Percentiles rank a stretch among this genome's conserved stretches.
phyloP scores from a whole-genome alignment of 2,113 vertebrate genomes.

The Dinomys branickii region DNA sequence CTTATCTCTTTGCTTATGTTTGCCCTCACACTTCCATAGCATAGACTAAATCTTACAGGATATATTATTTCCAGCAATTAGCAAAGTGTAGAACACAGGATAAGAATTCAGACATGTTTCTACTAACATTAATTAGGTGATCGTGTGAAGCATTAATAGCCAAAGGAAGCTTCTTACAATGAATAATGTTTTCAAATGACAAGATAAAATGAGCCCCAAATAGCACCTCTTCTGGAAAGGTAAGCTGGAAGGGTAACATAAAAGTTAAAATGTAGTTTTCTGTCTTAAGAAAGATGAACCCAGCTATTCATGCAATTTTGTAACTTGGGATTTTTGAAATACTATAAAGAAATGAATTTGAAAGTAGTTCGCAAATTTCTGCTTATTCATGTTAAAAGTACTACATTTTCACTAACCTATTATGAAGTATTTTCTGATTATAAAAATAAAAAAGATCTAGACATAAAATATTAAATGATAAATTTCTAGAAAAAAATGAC shows the following conservation, averaged over 20 bases:
- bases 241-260: not conserved
- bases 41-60: not conserved
- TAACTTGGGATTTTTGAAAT: not conserved
- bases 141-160: not conserved
- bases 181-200: not conserved
- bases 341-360: not conserved
- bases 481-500: not conserved
- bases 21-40: not conserved
- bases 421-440: not conserved
- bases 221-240: not conserved
- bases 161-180: not conserved
- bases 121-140: not conserved
- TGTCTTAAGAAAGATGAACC: not conserved
- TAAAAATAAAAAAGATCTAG: not conserved
- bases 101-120: constrained; percentile 3
- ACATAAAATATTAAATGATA: constrained; percentile 30
- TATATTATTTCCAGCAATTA: not conserved
- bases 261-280: not conserved
- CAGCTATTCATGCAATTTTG: not conserved
- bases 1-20: not conserved
- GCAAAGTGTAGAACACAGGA: not conserved
- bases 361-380: not conserved
- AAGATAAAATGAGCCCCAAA: not conserved
- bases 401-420: not conserved
- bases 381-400: not conserved